phyloP scores from a whole-genome alignment of 2,797 vertebrate species.

The Helicolenus hilgendorfi region DNA sequence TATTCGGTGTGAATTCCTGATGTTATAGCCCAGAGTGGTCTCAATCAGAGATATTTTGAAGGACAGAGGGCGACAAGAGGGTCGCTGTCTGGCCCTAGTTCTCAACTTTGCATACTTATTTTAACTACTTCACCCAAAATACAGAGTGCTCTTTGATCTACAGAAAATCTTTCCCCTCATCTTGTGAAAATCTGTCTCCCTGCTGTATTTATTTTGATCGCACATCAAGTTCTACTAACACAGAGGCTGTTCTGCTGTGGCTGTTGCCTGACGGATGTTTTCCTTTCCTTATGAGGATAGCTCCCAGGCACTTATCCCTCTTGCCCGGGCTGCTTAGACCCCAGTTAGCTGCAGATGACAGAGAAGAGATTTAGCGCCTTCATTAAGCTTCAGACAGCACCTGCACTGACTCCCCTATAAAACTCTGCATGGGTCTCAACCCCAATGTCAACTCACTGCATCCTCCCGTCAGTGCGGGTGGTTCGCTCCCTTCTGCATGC shows the following conservation, averaged over 20 bases:
- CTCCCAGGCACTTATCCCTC: conserved; percentile 64
- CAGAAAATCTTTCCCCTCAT: conserved; percentile 33
- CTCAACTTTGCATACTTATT: conserved; percentile 52
- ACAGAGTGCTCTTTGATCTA: conserved; percentile 61
- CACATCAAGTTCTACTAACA: conserved; percentile 69
- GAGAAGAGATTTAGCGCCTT: conserved; percentile 80
- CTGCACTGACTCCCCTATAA: conserved; percentile 74
- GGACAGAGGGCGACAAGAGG: conserved; percentile 55
- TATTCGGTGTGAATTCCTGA: conserved; percentile 67
- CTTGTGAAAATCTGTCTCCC: conserved; percentile 56
- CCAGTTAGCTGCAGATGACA: conserved; percentile 70
- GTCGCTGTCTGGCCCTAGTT: conserved; percentile 43
- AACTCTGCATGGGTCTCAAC: conserved; percentile 72
- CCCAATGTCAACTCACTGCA: conserved; percentile 52
- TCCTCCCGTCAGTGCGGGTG: conserved; percentile 72
- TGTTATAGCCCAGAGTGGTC: conserved; percentile 54
- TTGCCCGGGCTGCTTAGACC: conserved; percentile 56
- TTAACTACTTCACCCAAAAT: conserved; percentile 18
- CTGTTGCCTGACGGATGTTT: conserved; percentile 73
- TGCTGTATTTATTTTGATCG: conserved; percentile 77
- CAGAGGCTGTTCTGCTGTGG: conserved; percentile 53
- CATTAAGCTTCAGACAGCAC: conserved; percentile 81
- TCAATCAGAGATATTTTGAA: conserved; percentile 70
- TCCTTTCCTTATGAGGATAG: conserved; percentile 68
- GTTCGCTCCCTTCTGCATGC: conserved; percentile 70